A percentile compares a stretch with the other conserved stretches of the same genome.
Conservation (phyloP, 53 echinoderm and acorn worm genomes). For the Arbacia lixula region DNA sequence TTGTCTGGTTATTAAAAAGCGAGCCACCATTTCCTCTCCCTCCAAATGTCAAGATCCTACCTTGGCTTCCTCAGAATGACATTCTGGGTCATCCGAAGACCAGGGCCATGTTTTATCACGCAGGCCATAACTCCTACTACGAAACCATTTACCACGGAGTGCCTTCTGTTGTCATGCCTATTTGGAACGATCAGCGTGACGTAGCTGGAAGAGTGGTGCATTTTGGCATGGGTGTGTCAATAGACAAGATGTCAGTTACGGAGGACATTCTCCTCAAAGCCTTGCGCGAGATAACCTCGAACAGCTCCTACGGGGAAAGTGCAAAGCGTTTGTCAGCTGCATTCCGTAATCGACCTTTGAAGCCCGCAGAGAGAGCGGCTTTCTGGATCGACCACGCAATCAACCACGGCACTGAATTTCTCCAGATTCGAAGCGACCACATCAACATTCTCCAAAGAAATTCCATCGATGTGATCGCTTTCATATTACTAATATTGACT, state of each 20-base stretch:
- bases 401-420: slow-evolving; percentile 65
- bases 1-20: slow-evolving; percentile 66
- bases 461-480: slow-evolving; percentile 63
- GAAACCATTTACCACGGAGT: slow-evolving; percentile 80
- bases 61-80: slow-evolving; percentile 75
- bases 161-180: slow-evolving; percentile 65
- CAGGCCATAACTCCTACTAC: slow-evolving; percentile 61
- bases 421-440: slow-evolving; percentile 36
- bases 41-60: slow-evolving; percentile 58
- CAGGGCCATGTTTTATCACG: slow-evolving; percentile 63
- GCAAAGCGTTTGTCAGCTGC: slow-evolving; percentile 51
- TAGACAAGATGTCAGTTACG: slow-evolving; percentile 54
- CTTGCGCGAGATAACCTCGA: slow-evolving; percentile 54
- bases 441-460: slow-evolving; percentile 71
- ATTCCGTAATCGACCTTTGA: slow-evolving; percentile 53
- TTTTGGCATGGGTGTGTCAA: slow-evolving; percentile 49
- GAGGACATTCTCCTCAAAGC: slow-evolving; percentile 55
- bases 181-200: slow-evolving; percentile 61
- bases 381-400: slow-evolving; percentile 72
- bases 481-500: slow-evolving; percentile 6
- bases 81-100: slow-evolving; percentile 74
- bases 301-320: slow-evolving; percentile 42
- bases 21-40: slow-evolving; percentile 49
- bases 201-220: slow-evolving; percentile 17
- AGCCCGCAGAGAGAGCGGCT: slow-evolving; percentile 64